phyloP scores from a whole-genome alignment of 2,113 vertebrate genomes.

The Microtus pennsylvanicus region DNA sequence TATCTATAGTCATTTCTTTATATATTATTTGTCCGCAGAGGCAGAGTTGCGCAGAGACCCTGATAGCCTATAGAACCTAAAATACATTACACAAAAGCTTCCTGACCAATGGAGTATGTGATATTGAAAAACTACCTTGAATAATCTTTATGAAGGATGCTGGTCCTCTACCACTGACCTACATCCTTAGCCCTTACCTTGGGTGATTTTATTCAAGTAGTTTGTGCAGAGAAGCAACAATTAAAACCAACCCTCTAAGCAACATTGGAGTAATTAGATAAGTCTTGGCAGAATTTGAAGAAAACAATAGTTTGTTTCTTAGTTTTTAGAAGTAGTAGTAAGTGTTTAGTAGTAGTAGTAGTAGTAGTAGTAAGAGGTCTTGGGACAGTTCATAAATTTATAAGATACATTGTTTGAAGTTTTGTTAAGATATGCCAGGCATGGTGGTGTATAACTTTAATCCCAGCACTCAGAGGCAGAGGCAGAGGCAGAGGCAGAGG shows the following conservation, averaged over 20 bases:
- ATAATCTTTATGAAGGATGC: background rate
- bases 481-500: background rate
- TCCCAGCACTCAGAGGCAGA: background rate
- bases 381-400: slow-evolving; percentile 35
- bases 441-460: background rate
- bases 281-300: slow-evolving; percentile 44
- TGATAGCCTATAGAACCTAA: background rate
- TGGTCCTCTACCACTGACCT: background rate
- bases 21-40: background rate
- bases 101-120: background rate
- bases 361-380: background rate
- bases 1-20: background rate
- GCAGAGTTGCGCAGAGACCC: background rate
- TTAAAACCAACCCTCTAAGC: background rate
- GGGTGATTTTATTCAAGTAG: slow-evolving; percentile 39
- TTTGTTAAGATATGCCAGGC: background rate
- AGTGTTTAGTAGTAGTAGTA: background rate
- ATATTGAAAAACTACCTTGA: slow-evolving; percentile 44
- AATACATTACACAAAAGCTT: slow-evolving; percentile 47
- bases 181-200: background rate
- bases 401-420: slow-evolving; percentile 24
- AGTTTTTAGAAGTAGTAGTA: background rate
- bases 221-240: background rate
- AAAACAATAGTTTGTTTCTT: slow-evolving; percentile 39
- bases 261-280: slow-evolving; percentile 27